Evolutionary conservation across 2,113 vertebrate genomes (phyloP), one percentile per base, ranked within the genome.

Genomic region (Uropsilus gracilis): DNA sequence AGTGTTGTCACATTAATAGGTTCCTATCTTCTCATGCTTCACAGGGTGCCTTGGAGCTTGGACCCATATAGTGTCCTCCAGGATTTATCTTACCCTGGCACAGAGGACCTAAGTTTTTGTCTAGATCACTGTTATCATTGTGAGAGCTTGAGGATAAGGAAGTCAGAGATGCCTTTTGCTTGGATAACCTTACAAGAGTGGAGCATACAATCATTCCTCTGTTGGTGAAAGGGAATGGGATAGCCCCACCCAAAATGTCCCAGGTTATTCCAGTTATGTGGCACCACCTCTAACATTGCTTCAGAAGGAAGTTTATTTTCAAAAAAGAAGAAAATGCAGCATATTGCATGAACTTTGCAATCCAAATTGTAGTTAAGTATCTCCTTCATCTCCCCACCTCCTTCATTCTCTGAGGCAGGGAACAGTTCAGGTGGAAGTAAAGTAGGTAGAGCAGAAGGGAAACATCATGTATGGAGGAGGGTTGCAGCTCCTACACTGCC

Each of bases 231-330:
- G 14, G 24, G 13, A 22, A 2, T 0, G 13, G 46, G 46, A 39
- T 26, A 37, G 11, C 2, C 20, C 44, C 6, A 0, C 13, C 30
- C 28, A 78, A 71, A 69, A 50, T 57, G 75, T 76, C 66, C 64
- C 50, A 34, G 37, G 71, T 81, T 81, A 87, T n/a, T 30, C 68
- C 89, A 53, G 39, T 46, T 71, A 46, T 16, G 22, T 18, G 34
- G 46, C 3, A 11, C 10, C 24, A 68, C 2, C 46, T 94, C 26
- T 64, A 30, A 59, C 73, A 42, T 42, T 4, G 68, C 53, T 84
- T 94, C 42, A 73, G 64, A 73, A 86, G 55, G 39, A 94, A 72
- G 30, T 75, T 61, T 20, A 46, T 55, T 83, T 95, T 94, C 39
- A 37, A 87, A 84, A 64, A 64, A 69, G 69, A 89, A 46, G 73